Percentiles rank a stretch among this genome's conserved stretches.
phyloP scores from a whole-genome alignment of 2,113 vertebrate species.

The Alexandromys fortis region DNA sequence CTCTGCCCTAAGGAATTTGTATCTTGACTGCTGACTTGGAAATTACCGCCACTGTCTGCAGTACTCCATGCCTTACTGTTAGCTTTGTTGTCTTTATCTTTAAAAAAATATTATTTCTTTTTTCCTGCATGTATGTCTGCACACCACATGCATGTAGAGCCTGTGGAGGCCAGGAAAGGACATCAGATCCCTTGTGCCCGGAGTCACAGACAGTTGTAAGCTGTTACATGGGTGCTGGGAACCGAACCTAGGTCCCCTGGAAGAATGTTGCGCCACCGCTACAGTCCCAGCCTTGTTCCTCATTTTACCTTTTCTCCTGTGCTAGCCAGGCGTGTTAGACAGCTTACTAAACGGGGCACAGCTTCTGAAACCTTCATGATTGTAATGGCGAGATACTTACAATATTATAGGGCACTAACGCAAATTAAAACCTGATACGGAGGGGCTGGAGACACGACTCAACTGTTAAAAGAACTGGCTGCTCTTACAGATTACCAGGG shows the following conservation, averaged over 20 bases:
- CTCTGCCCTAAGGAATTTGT: neutral
- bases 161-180: neutral
- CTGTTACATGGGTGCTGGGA: neutral
- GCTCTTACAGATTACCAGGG: neutral
- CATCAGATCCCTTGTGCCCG: neutral
- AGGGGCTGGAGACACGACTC: no score
- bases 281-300: neutral
- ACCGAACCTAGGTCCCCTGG: neutral
- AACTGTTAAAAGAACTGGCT: neutral
- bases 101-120: neutral
- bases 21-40: neutral
- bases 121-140: neutral
- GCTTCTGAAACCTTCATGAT: neutral
- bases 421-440: neutral
- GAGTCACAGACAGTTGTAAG: neutral
- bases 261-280: neutral
- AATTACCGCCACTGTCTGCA: neutral
- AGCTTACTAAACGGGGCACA: neutral
- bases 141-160: neutral
- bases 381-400: neutral
- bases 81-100: neutral
- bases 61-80: neutral
- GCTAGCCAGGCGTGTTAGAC: neutral
- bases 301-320: neutral
- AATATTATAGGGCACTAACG: neutral